phyloP scores from a whole-genome alignment of 92 coral and sea anemone species.

The Actinostola sp. region DNA sequence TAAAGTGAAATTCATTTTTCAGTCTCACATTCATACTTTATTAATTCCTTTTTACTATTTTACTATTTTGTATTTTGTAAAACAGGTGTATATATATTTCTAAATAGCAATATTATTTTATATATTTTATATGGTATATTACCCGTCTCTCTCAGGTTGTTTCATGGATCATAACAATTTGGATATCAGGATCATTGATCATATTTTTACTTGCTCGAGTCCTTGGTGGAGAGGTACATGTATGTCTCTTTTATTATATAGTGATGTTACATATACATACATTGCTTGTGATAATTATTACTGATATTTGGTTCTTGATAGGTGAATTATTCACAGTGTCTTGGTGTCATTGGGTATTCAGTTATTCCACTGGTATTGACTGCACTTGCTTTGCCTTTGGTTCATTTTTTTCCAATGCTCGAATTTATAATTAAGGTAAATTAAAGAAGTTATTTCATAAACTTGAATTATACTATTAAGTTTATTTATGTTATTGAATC shows the following conservation, averaged over 20 bases:
- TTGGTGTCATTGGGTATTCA: constrained; percentile 97
- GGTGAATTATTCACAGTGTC: constrained; percentile 98
- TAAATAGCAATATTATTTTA: not conserved
- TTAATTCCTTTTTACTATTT: too few relatives aligned
- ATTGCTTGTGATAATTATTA: not conserved
- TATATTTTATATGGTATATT: too few relatives aligned
- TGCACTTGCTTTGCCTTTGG: constrained; percentile 82
- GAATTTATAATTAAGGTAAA: constrained; percentile 77
- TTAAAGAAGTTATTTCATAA: too few relatives aligned
- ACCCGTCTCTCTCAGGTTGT: constrained; percentile 80
- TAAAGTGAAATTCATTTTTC: too few relatives aligned
- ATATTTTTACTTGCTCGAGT: constrained; percentile 93
- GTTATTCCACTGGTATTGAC: constrained; percentile 89
- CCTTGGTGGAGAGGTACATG: constrained; percentile 91
- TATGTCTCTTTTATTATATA: not conserved
- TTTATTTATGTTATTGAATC: too few relatives aligned
- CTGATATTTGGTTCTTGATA: constrained; percentile 20
- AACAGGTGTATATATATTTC: too few relatives aligned
- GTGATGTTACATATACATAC: too few relatives aligned
- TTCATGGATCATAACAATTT: constrained; percentile 98
- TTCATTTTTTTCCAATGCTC: constrained; percentile 75
- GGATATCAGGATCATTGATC: constrained; percentile 91
- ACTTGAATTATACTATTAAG: too few relatives aligned
- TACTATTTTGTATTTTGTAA: too few relatives aligned
- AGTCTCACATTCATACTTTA: too few relatives aligned